Percentiles rank a stretch among this genome's conserved stretches.
Evolutionary conservation across 2,797 vertebrate genomes (phyloP).

Genomic region (Sebastes paucispinis): DNA sequence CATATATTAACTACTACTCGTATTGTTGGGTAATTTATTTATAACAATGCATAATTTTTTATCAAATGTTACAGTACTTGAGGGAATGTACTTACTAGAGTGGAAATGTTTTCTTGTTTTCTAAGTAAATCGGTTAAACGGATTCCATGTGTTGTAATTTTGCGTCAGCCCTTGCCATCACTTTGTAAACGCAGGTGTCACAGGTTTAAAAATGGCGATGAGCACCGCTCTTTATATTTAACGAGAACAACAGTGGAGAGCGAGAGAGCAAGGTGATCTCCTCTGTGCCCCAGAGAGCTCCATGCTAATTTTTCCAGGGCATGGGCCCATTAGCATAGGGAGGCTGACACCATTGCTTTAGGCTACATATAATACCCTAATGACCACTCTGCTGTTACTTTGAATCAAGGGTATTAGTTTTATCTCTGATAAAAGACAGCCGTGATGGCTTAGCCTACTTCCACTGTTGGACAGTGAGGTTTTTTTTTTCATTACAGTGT

Average conservation of each 20-base stretch:
- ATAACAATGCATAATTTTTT: background rate
- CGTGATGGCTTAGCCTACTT: constrained; percentile 89
- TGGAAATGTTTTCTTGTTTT: background rate
- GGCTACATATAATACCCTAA: constrained; percentile 88
- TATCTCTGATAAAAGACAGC: constrained; percentile 74
- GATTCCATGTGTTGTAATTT: background rate
- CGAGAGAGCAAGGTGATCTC: constrained; percentile 90
- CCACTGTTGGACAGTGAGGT: constrained; percentile 22
- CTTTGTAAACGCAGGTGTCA: constrained; percentile 21
- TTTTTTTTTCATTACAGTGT: constrained; percentile 9
- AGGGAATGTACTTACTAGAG: background rate
- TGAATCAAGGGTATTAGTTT: constrained; percentile 77
- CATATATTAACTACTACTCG: background rate
- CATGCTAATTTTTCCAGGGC: constrained; percentile 91
- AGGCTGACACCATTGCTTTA: constrained; percentile 90
- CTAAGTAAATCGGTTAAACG: background rate
- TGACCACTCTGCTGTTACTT: constrained; percentile 86
- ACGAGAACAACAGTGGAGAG: constrained; percentile 67
- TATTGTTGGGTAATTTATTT: background rate
- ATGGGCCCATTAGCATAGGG: constrained; percentile 93
- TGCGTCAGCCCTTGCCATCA: background rate
- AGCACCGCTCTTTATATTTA: constrained; percentile 61
- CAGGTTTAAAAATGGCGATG: constrained; percentile 46
- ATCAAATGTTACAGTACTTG: background rate
- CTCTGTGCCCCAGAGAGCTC: constrained; percentile 89